Evolutionary conservation across 2,113 vertebrate species (phyloP).

Genomic region (Benitochromis conjunctus): DNA sequence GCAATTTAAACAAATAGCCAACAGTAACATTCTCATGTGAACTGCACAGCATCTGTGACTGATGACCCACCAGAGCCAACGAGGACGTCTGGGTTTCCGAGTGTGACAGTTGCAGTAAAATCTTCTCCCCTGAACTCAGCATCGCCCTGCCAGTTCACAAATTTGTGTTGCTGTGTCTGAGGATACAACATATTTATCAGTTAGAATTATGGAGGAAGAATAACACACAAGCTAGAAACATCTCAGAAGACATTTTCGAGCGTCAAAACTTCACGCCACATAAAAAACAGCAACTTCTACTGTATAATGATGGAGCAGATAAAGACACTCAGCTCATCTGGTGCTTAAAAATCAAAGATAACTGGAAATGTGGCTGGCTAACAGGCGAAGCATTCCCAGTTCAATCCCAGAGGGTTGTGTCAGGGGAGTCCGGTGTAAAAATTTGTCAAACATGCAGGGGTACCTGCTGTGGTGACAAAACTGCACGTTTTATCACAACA

Average conservation of each 20-base stretch:
- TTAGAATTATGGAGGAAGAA: not conserved
- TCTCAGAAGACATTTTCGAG: not conserved
- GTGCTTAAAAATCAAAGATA: not conserved
- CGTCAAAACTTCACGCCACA: not conserved
- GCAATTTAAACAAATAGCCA: not conserved
- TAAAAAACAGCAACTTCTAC: not conserved
- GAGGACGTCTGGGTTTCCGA: slow-evolving; percentile 85
- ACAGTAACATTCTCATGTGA: not conserved
- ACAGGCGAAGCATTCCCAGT: not conserved
- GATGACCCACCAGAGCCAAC: slow-evolving; percentile 78
- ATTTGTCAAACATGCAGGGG: not conserved
- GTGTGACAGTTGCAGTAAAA: slow-evolving; percentile 80
- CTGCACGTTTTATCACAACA: rapidly evolving
- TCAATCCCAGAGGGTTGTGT: not conserved
- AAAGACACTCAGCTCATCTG: not conserved
- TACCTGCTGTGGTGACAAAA: not conserved
- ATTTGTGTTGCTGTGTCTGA: slow-evolving; percentile 87
- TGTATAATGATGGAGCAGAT: not conserved
- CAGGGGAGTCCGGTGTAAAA: not conserved
- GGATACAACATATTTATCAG: not conserved
- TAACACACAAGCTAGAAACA: not conserved
- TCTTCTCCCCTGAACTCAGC: slow-evolving; percentile 82
- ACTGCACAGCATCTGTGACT: not conserved
- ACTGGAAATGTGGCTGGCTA: not conserved
- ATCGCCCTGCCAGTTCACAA: slow-evolving; percentile 88